phyloP scores from a whole-genome alignment of 2,888 invertebrate genomes.

The Baccha elongata region DNA sequence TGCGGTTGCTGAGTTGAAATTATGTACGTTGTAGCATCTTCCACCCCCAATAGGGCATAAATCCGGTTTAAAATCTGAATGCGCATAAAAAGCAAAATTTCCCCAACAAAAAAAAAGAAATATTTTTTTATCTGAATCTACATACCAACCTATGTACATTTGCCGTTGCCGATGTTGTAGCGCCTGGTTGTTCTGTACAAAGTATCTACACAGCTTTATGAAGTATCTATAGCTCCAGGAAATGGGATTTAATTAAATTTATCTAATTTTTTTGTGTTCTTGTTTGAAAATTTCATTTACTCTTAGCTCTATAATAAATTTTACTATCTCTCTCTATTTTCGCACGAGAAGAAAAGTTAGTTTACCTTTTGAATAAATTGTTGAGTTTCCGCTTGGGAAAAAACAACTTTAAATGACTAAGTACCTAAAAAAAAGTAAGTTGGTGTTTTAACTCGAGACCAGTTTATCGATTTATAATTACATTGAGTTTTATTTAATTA shows the following conservation, averaged over 20 bases:
- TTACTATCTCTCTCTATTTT: constrained; percentile 7
- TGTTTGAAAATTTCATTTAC: constrained; percentile 28
- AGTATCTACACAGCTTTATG: too few relatives aligned
- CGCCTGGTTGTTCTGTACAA: too few relatives aligned
- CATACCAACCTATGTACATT: too few relatives aligned
- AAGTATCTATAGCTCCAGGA: constrained; percentile 22
- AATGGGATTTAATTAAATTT: constrained; percentile 66
- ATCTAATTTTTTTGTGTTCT: constrained; percentile 47
- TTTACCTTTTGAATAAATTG: constrained; percentile 48
- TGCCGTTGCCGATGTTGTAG: too few relatives aligned
- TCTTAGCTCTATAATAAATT: constrained; percentile 20
- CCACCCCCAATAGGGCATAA: too few relatives aligned
- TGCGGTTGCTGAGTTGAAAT: too few relatives aligned
- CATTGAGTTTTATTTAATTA: constrained; percentile 22
- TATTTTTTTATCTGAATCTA: too few relatives aligned
- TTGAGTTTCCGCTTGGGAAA: constrained; percentile 50
- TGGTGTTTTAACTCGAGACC: constrained; percentile 28
- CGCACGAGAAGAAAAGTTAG: constrained; percentile 10
- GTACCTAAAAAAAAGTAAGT: not conserved
- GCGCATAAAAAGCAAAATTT: too few relatives aligned
- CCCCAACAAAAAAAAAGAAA: too few relatives aligned
- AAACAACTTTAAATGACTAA: not conserved
- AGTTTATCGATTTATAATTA: constrained; percentile 54
- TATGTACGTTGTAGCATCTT: too few relatives aligned
- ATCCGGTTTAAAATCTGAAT: too few relatives aligned